A percentile compares a stretch with the other conserved stretches of the same genome.
Evolutionary conservation across 1,140 invertebrate species (phyloP).

Genomic region (Brachionus asplanchnoidis): DNA sequence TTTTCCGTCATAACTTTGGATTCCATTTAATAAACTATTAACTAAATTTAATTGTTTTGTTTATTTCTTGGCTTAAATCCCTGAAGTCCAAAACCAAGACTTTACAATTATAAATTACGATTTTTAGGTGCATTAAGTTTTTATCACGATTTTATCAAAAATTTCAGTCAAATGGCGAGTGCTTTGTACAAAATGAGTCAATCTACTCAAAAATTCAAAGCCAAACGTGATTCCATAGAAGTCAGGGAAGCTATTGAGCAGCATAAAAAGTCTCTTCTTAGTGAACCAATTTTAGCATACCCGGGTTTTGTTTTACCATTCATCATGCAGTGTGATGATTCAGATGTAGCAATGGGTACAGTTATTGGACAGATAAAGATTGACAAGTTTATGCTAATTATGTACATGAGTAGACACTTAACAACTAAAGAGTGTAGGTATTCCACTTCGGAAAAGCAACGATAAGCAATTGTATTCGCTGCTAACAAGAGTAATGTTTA

Average conservation of each 20-base stretch:
- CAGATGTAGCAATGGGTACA: neutral
- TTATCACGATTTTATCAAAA: slow-evolving; percentile 52
- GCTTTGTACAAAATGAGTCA: neutral
- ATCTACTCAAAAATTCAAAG: neutral
- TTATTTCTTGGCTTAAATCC: too few species aligned
- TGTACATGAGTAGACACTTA: slow-evolving; percentile 52
- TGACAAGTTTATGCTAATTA: slow-evolving; percentile 47
- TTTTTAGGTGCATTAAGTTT: slow-evolving; percentile 55
- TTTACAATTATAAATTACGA: too few species aligned
- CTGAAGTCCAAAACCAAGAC: too few species aligned
- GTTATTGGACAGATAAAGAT: neutral
- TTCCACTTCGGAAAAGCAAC: slow-evolving; percentile 57
- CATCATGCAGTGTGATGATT: neutral
- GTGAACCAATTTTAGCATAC: neutral
- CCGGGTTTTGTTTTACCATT: neutral
- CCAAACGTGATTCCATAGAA: neutral
- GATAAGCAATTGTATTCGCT: slow-evolving; percentile 50
- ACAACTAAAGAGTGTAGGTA: slow-evolving; percentile 51
- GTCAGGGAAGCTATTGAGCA: neutral
- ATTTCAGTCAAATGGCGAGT: slow-evolving; percentile 44
- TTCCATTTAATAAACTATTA: too few species aligned
- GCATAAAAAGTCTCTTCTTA: neutral
- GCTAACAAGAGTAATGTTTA: slow-evolving; percentile 54
- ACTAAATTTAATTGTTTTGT: too few species aligned
- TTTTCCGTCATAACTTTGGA: too few species aligned